Evolutionary conservation across 2,113 vertebrate species (phyloP).

Genomic region (Athene cunicularia): DNA sequence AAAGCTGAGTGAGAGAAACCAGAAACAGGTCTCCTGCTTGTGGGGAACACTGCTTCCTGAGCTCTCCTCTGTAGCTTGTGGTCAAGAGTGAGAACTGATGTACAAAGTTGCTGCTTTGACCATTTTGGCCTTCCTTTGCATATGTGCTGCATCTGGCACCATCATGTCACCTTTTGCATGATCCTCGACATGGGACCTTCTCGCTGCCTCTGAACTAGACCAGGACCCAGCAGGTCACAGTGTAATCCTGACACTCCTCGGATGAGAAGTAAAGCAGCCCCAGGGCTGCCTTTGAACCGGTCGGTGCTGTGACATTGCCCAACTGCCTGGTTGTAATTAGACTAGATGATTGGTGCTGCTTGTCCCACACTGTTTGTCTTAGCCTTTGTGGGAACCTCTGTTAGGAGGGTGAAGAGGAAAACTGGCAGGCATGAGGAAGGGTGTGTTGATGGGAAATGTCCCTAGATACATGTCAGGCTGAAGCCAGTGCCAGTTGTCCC

Average conservation of each 20-base stretch:
- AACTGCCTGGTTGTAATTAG: neutral
- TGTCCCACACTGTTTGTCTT: neutral
- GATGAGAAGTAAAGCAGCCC: fast-evolving
- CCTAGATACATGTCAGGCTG: neutral
- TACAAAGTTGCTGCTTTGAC: neutral
- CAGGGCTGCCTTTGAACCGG: neutral
- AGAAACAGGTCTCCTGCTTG: neutral
- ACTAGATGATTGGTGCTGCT: neutral
- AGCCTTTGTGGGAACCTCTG: neutral
- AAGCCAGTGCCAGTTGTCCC: neutral
- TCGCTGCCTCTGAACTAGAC: neutral
- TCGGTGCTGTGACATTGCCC: fast-evolving
- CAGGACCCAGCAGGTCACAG: neutral
- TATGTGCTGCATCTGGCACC: conserved; percentile 5
- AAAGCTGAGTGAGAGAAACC: neutral
- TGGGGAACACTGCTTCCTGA: neutral
- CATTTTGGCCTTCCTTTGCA: conserved; percentile 48
- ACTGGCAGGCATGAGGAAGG: neutral
- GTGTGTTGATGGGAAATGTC: neutral
- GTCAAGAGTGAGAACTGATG: neutral
- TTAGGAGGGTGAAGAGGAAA: neutral
- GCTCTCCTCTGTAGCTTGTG: neutral
- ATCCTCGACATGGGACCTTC: neutral
- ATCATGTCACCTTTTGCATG: neutral
- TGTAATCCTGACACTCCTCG: fast-evolving